Percentiles rank a stretch among this genome's conserved stretches.
Evolutionary conservation across 2,797 vertebrate genomes (phyloP).

Genomic region (Leptoclinus maculatus): DNA sequence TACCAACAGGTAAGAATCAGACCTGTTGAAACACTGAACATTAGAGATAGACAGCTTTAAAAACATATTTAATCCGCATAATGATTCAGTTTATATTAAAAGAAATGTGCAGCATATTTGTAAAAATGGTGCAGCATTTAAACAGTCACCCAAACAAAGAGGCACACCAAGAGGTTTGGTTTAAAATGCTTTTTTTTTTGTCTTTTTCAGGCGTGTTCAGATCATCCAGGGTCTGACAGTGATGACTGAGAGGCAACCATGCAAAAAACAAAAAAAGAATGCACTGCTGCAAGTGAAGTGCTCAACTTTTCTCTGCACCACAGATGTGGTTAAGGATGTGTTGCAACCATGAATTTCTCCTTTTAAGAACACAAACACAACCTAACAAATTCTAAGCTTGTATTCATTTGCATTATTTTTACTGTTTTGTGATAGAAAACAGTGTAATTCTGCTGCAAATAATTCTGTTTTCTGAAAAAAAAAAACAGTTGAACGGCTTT

Average conservation of each 20-base stretch:
- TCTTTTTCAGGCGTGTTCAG: constrained; percentile 64
- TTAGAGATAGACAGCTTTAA: not conserved
- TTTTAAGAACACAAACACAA: not conserved
- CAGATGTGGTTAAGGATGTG: not conserved
- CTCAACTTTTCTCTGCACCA: not conserved
- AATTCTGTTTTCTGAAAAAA: constrained; percentile 17
- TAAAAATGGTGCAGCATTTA: not conserved
- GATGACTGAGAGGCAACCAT: constrained; percentile 39
- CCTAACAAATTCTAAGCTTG: not conserved
- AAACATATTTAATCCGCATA: not conserved
- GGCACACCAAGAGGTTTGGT: not conserved
- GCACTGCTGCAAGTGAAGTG: not conserved
- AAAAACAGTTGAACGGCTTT: not conserved
- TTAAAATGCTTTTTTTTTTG: not conserved
- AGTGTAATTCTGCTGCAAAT: not conserved
- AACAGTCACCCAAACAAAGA: not conserved
- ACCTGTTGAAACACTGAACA: not conserved
- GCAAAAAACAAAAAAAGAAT: not conserved
- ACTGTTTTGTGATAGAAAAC: not conserved
- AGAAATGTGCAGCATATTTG: not conserved
- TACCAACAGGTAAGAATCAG: constrained; percentile 74
- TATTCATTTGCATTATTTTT: not conserved
- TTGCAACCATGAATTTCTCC: constrained; percentile 28
- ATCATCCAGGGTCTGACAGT: constrained; percentile 68
- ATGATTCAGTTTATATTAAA: not conserved